A percentile compares a stretch with the other conserved stretches of the same genome.
phyloP scores from a whole-genome alignment of 2,797 vertebrate genomes.

The Sebastes itinus region DNA sequence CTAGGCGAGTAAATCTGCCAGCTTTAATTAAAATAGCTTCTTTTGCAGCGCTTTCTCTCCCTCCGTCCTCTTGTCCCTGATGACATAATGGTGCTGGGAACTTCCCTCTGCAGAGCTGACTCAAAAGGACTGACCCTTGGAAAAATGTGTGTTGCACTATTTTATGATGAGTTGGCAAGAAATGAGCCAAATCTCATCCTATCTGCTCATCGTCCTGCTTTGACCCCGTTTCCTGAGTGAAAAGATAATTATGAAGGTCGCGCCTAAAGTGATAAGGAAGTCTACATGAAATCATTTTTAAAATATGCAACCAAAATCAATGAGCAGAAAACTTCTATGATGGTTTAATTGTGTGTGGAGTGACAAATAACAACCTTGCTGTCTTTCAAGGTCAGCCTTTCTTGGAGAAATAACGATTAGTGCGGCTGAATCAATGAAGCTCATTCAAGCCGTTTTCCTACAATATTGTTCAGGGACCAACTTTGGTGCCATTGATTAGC shows the following conservation, averaged over 20 bases:
- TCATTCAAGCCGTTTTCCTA: constrained; percentile 71
- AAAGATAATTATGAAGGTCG: constrained; percentile 29
- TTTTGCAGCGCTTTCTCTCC: constrained; percentile 59
- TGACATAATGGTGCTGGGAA: constrained; percentile 70
- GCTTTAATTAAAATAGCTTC: constrained; percentile 82
- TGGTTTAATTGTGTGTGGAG: constrained; percentile 8
- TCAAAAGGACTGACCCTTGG: constrained; percentile 53
- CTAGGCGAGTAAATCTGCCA: constrained; percentile 79
- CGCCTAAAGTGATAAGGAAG: not conserved
- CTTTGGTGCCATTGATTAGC: constrained; percentile 74
- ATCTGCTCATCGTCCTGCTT: constrained; percentile 27
- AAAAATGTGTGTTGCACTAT: constrained; percentile 46
- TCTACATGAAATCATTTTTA: not conserved
- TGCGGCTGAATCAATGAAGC: constrained; percentile 74
- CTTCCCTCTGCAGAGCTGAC: constrained; percentile 55
- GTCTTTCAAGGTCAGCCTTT: constrained; percentile 67
- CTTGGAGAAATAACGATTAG: constrained; percentile 66
- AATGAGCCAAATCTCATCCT: constrained; percentile 17
- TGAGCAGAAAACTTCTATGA: constrained; percentile 14
- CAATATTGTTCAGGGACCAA: constrained; percentile 75
- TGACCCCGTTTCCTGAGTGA: constrained; percentile 45
- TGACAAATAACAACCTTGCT: constrained; percentile 40
- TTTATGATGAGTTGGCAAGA: constrained; percentile 65
- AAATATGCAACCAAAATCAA: constrained; percentile 40
- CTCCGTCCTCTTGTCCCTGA: constrained; percentile 55